Base-by-base conservation (phyloP, 2,797 vertebrate species). In the Schizothorax lantsangensis region DNA sequence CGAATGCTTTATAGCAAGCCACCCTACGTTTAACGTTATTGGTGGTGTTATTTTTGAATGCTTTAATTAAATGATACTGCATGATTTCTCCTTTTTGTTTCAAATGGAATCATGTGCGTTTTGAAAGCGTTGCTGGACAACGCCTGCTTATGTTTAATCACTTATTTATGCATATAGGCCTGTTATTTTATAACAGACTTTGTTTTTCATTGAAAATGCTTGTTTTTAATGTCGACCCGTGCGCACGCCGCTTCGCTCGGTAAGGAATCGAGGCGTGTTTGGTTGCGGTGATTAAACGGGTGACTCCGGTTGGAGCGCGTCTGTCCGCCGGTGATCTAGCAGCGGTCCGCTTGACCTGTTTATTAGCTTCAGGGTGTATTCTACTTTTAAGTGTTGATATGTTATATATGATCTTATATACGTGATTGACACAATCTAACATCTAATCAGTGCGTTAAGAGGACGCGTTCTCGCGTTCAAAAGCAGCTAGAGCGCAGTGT, bases 241-340 rank as follows among this genome's bases (percentile, higher is more conserved):
- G 2, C 8, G 26, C 57, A 15, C 12, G 26, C 43, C 43, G 72
- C 54, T 26, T 36, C 12, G 17, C 2, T 57, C 33, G 30, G 6
- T 10, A 3, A 38, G 14, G 23, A 33, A 40, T 14, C 36, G 36
- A 69, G 75, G 84, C 36, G 75, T 69, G 45, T 84, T 69, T 43
- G 78, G 21, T 82, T 62, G 85, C 80, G 54, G 59, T 88, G 81
- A 85, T 85, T 47, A 82, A 81, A 81, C 88, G 84, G 89, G 88
- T 90, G 89, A 43, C 57, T 88, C 83, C 75, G 77, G 86, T 75
- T 68, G 12, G 47, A 74, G 85, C 57, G 84, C 49, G 26, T 10
- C 6, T 12, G n/a, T 11, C 36, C n/a, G 59, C 45, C 30, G 26
- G 21, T 38, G 6, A 49, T 30, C 30, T 21, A 2, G 26, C 43